These are phyloP conservation scores for Eupristina koningsbergeri DNA, from an alignment of 1,140 invertebrate species.

Conservation along the genomic window DNA sequence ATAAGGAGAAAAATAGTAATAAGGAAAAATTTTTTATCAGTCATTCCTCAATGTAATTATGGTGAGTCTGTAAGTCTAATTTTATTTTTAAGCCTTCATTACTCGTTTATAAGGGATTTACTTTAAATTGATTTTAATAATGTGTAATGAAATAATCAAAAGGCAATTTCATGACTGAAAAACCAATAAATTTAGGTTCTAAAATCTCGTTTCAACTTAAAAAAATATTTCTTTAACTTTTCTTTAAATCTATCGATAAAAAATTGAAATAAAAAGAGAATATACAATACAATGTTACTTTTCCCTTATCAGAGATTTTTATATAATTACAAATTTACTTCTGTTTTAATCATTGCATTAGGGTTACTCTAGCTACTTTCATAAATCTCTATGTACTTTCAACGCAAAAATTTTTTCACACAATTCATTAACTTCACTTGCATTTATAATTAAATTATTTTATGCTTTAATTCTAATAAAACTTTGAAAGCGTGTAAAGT, in stretches of 20 bases:
- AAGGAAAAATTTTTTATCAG: too few species aligned
- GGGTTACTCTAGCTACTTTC: neutral
- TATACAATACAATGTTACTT: neutral
- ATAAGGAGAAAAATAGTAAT: too few species aligned
- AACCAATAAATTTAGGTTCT: neutral
- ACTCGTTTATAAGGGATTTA: neutral
- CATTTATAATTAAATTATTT: neutral
- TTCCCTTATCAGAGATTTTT: neutral
- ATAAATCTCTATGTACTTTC: neutral
- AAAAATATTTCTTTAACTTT: neutral
- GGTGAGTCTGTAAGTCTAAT: neutral
- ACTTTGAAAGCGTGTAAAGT: too few species aligned
- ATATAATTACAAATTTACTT: neutral
- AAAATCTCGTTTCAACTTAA: neutral
- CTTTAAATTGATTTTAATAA: neutral
- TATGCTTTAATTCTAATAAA: too few species aligned
- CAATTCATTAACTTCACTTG: neutral
- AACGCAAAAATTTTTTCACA: neutral
- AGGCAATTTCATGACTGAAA: neutral
- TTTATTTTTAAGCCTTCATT: neutral
- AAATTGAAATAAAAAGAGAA: neutral
- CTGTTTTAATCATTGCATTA: neutral
- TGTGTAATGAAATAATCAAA: neutral
- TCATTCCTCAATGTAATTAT: too few species aligned
- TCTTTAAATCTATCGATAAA: neutral